phyloP scores from a whole-genome alignment of 1,140 invertebrate genomes.

The Andrena cerasifolii region DNA sequence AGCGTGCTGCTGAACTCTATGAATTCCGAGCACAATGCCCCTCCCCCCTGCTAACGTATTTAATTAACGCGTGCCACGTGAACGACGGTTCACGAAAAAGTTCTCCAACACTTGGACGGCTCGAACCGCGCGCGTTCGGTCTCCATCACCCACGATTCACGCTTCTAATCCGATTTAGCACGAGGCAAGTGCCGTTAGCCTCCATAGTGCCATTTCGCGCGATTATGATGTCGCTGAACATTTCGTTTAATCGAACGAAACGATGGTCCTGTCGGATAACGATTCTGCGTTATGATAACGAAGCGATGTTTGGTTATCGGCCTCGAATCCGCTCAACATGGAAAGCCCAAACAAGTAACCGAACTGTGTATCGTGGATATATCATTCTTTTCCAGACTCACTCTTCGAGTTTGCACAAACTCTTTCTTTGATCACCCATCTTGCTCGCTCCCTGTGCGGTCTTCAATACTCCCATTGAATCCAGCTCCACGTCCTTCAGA shows the following conservation, averaged over 20 bases:
- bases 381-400: too few relatives aligned
- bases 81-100: neutral
- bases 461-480: too few relatives aligned
- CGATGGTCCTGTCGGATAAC: neutral
- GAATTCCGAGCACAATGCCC: neutral
- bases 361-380: too few relatives aligned
- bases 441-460: too few relatives aligned
- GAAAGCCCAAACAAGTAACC: too few relatives aligned
- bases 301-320: neutral
- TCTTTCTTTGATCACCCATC: too few relatives aligned
- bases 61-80: neutral
- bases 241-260: constrained; percentile 37
- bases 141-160: constrained; percentile 26
- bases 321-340: neutral
- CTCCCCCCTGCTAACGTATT: neutral
- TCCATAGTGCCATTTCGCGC: constrained; percentile 31
- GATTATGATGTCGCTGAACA: constrained; percentile 26
- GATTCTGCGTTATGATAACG: constrained; percentile 1
- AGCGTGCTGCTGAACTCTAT: constrained; percentile 2
- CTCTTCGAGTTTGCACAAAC: too few relatives aligned
- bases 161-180: constrained; percentile 26
- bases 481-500: neutral
- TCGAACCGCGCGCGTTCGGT: neutral
- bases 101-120: neutral
- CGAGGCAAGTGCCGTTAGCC: neutral